Evolutionary conservation across 2,888 invertebrate genomes (phyloP).

Genomic region (Lagria hirta): DNA sequence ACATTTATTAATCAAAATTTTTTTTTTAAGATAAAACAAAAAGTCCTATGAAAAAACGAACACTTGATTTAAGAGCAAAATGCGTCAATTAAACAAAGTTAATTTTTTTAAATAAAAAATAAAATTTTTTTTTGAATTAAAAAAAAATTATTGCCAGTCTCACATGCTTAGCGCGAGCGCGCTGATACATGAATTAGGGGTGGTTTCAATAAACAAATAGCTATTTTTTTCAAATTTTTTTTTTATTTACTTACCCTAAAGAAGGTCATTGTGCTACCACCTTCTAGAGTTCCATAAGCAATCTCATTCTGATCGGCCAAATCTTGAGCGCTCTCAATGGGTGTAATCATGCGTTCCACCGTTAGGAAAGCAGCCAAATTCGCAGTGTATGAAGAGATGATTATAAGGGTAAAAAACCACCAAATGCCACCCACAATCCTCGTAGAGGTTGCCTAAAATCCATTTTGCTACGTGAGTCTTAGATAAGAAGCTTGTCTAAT

Average conservation of each 20-base stretch:
- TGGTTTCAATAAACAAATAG: too few relatives aligned
- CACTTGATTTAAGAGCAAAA: too few relatives aligned
- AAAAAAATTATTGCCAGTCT: too few relatives aligned
- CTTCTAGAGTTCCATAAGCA: conserved; percentile 89
- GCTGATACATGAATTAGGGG: too few relatives aligned
- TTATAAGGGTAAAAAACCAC: conserved; percentile 99
- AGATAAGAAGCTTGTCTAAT: too few relatives aligned
- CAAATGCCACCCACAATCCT: conserved; percentile 95
- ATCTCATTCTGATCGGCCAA: conserved; percentile 92
- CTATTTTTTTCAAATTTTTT: too few relatives aligned
- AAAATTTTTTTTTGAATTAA: too few relatives aligned
- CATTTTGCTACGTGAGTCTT: conserved; percentile 5
- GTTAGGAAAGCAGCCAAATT: conserved; percentile 97
- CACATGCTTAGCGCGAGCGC: too few relatives aligned
- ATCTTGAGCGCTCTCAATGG: conserved; percentile 95
- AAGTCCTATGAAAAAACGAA: too few relatives aligned
- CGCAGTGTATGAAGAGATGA: conserved; percentile 97
- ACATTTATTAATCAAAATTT: conserved; percentile 14
- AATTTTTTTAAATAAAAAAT: too few relatives aligned
- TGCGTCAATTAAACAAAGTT: too few relatives aligned
- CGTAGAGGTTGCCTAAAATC: conserved; percentile 81
- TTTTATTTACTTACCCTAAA: conserved; percentile 84
- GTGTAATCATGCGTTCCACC: conserved; percentile 93
- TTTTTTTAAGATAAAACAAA: too few relatives aligned
- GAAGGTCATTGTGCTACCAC: conserved; percentile 97